Evolutionary conservation across 2,113 vertebrate species (phyloP), one percentile per base, ranked within the genome.

Genomic region (Austrofundulus limnaeus): DNA sequence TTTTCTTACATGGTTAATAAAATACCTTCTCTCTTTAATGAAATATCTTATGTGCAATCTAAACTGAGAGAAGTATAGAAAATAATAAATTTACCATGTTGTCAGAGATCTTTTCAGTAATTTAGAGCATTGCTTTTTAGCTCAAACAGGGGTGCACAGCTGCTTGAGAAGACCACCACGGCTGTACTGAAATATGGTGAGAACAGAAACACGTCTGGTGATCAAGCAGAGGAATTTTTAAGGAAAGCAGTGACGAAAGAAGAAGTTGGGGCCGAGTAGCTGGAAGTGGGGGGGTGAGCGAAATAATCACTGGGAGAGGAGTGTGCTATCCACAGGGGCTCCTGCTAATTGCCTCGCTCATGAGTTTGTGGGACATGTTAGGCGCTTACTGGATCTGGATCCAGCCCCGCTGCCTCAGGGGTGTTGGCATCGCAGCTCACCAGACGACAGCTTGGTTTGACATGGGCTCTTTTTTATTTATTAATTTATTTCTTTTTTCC

Each of bases 321-420:
- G 78, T 83, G 83, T 75, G 66, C 69, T 78, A 82, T 87, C 88
- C 89, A 84, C 81, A 72, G 85, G 90, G 88, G 87, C 83, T 81
- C 72, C 76, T 83, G 85, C 87, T 92, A 91, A 92, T 92, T 92
- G 89, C 88, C 81, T 87, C 76, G 72, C 85, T 89, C 84, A 82
- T 72, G 83, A 82, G 81, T 87, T 84, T 85, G 80, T 66, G 74
- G 82, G 82, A 87, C 71, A 71, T 83, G 86, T 85, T 82, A 77
- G 80, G 78, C 63, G 70, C 80, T 82, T 75, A 66, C 85, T 86
- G 81, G 87, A 88, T 87, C 76, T 74, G 81, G 78, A 87, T 89
- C 77, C 75, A 78, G 84, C 80, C 71, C 75, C 57, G 76, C 58
- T 50, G 82, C 90, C 86, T 85, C 85, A 31, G 85, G 87, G 89